Percentiles rank a stretch among this genome's conserved stretches.
Evolutionary conservation across 2,113 vertebrate genomes (phyloP).

Genomic region (Enhydra lutris): DNA sequence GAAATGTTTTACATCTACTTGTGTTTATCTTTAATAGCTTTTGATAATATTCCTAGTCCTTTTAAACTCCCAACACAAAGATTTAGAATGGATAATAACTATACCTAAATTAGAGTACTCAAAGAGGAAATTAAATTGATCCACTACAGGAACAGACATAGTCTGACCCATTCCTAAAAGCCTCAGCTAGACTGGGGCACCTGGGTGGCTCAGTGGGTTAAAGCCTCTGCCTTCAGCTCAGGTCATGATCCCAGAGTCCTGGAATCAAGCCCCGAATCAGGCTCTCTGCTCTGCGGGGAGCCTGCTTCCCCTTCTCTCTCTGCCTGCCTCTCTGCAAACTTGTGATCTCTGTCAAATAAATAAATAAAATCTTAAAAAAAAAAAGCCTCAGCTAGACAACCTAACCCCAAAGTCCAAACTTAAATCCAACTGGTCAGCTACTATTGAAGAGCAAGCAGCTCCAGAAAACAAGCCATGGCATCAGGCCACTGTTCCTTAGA

Average conservation of each 20-base stretch:
- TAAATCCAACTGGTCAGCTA: conserved; percentile 25
- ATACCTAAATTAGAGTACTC: conserved; percentile 41
- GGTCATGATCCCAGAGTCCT: no score
- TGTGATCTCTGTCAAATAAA: no score
- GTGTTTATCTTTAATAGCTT: conserved; percentile 44
- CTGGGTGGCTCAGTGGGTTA: no score
- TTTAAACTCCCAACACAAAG: conserved; percentile 57
- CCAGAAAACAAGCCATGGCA: conserved; percentile 62
- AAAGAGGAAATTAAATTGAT: conserved; percentile 60
- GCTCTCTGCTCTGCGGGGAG: no score
- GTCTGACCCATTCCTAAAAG: conserved; percentile 55
- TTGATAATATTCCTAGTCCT: conserved; percentile 41
- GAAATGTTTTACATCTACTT: conserved; percentile 67
- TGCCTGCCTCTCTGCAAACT: no score
- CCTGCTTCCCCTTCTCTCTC: no score
- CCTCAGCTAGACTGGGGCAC: conserved; percentile 13
- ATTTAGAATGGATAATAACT: conserved; percentile 52
- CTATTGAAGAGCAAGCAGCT: conserved; percentile 60
- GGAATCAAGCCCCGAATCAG: no score
- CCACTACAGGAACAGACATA: conserved; percentile 47
- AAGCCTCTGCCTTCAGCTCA: no score
- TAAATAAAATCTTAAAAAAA: no score
- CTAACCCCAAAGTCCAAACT: conserved; percentile 35
- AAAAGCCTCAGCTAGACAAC: conserved; percentile 53
- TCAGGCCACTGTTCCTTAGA: conserved; percentile 64